Conservation (phyloP, 1,140 invertebrate genomes). For the Zelostemma sp. region DNA sequence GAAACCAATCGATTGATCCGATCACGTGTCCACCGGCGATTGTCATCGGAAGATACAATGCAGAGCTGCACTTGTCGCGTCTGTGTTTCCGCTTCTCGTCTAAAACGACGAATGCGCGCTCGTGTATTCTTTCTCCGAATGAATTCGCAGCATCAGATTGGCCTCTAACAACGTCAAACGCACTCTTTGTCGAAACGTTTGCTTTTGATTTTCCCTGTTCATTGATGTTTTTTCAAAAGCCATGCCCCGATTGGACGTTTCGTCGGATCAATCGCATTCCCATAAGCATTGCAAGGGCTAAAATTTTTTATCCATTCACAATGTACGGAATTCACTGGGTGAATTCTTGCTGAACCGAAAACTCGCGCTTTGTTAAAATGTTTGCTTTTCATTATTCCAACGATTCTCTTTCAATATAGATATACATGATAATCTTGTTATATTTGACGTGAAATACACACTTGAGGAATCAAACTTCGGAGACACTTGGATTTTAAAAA, state of each 20-base stretch:
- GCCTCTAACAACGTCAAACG: constrained; percentile 48
- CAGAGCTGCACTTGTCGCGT: constrained; percentile 41
- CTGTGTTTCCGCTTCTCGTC: constrained; percentile 39
- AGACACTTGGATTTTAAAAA: too few relatives aligned
- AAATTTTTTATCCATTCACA: too few relatives aligned
- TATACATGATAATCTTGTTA: too few relatives aligned
- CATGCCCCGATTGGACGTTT: neutral
- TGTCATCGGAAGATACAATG: constrained; percentile 64
- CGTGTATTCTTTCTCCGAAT: constrained; percentile 31
- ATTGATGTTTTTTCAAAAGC: neutral
- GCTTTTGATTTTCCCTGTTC: constrained; percentile 17
- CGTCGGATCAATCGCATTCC: neutral
- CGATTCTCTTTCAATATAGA: too few relatives aligned
- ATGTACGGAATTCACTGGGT: neutral
- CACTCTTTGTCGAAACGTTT: constrained; percentile 21
- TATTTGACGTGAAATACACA: too few relatives aligned
- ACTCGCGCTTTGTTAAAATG: too few relatives aligned
- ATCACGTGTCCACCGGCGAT: constrained; percentile 63
- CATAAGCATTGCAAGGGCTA: neutral
- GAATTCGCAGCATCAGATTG: constrained; percentile 30
- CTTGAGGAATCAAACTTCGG: too few relatives aligned
- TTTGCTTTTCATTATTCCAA: too few relatives aligned
- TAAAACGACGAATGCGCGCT: constrained; percentile 32
- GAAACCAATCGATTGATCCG: constrained; percentile 63
- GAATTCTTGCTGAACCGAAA: too few relatives aligned